Conservation (phyloP, 2,797 vertebrate genomes). For the Hapalemur alaotrensis region DNA sequence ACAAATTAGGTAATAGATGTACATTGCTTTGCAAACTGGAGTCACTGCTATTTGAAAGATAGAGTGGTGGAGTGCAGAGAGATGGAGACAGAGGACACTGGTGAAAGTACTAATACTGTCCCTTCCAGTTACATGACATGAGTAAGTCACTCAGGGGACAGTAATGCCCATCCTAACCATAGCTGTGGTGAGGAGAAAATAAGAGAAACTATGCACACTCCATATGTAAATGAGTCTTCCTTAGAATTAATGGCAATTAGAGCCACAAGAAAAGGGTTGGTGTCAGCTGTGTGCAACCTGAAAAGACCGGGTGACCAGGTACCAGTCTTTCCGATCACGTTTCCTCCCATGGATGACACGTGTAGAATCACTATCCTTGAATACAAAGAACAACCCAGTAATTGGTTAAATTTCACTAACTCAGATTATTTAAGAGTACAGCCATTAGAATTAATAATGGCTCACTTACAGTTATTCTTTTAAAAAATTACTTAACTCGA, state of each 20-base stretch:
- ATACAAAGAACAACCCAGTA: neutral
- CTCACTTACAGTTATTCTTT: constrained; percentile 59
- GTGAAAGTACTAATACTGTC: neutral
- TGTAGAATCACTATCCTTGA: neutral
- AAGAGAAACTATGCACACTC: neutral
- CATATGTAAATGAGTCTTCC: neutral
- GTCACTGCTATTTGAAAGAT: neutral
- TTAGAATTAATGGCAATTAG: neutral
- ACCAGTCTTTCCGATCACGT: neutral
- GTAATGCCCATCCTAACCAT: neutral
- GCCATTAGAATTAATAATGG: constrained; percentile 62
- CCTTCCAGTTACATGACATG: neutral
- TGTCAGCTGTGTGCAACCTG: neutral
- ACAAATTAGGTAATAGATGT: neutral
- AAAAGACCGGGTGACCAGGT: neutral
- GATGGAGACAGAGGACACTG: neutral
- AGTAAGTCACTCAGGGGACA: neutral
- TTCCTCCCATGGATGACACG: neutral
- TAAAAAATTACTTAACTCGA: constrained; percentile 62
- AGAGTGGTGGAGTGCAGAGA: neutral
- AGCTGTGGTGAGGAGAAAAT: neutral
- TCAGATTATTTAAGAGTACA: constrained; percentile 60
- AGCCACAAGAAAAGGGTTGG: neutral
- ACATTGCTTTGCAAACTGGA: neutral
- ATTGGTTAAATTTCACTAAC: constrained; percentile 56